A percentile compares a stretch with the other conserved stretches of the same genome.
Evolutionary conservation across 2,888 invertebrate species (phyloP).

Genomic region (Thelaira solivaga): DNA sequence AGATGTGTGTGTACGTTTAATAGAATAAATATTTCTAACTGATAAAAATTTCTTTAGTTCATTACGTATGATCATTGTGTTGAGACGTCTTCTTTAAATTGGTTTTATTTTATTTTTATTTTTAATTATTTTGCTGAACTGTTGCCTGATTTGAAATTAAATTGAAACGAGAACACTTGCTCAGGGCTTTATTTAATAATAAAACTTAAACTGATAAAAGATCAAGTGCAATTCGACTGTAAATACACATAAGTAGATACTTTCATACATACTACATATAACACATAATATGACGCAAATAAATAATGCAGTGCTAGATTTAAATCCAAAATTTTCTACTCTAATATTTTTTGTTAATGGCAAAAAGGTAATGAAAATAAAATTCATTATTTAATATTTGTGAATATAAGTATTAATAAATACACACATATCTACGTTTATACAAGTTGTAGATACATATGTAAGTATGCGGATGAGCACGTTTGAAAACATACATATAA

Average conservation of each 20-base stretch:
- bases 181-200: too few relatives aligned
- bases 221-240: background rate
- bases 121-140: too few relatives aligned
- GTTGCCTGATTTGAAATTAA: background rate
- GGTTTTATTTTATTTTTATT: background rate
- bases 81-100: background rate
- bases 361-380: slow-evolving; percentile 74
- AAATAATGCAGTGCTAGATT: slow-evolving; percentile 10
- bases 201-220: slow-evolving; percentile 19
- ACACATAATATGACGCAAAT: slow-evolving; percentile 27
- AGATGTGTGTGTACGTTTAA: background rate
- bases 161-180: background rate
- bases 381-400: background rate
- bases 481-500: background rate
- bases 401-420: background rate
- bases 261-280: too few relatives aligned
- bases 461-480: background rate
- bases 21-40: slow-evolving; percentile 22
- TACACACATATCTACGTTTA: background rate
- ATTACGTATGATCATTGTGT: slow-evolving; percentile 18
- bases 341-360: slow-evolving; percentile 74
- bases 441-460: background rate
- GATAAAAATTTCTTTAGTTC: slow-evolving; percentile 30
- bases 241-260: too few relatives aligned
- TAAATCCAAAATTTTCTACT: slow-evolving; percentile 58